Percentiles rank a stretch among this genome's conserved stretches.
phyloP scores from a whole-genome alignment of 2,797 vertebrate species.

The Myotis findleyi region DNA sequence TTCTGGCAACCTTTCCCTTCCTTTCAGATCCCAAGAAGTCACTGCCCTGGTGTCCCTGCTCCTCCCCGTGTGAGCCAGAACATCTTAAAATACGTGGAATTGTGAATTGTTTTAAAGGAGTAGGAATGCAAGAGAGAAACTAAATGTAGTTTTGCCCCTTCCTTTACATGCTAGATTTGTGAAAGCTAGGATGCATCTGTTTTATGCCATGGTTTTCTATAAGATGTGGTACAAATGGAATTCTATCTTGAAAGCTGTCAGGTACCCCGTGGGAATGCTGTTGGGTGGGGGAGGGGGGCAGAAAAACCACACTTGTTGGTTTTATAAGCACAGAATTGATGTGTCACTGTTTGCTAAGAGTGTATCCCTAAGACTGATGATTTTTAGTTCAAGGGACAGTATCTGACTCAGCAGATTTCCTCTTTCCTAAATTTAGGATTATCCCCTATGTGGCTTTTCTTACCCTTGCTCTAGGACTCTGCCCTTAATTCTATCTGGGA shows the following conservation, averaged over 20 bases:
- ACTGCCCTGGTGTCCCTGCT: background rate
- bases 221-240: background rate
- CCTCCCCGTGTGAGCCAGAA: background rate
- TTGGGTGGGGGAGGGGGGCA: background rate
- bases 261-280: background rate
- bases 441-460: background rate
- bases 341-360: background rate
- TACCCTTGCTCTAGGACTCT: background rate
- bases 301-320: background rate
- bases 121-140: background rate
- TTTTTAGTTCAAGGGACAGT: background rate
- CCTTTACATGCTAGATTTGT: background rate
- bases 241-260: background rate
- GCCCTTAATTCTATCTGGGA: background rate
- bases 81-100: background rate
- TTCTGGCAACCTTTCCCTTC: background rate
- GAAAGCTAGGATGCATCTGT: background rate
- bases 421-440: background rate
- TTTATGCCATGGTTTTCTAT: background rate
- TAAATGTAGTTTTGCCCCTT: background rate
- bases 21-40: background rate
- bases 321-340: background rate
- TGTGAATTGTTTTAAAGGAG: background rate
- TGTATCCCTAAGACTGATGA: background rate
- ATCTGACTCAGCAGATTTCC: background rate